Percentiles rank a stretch among this genome's conserved stretches.
These are phyloP conservation scores for Chromobotia macracanthus DNA, from an alignment of 2,797 vertebrate genomes.

Conservation along the genomic window DNA sequence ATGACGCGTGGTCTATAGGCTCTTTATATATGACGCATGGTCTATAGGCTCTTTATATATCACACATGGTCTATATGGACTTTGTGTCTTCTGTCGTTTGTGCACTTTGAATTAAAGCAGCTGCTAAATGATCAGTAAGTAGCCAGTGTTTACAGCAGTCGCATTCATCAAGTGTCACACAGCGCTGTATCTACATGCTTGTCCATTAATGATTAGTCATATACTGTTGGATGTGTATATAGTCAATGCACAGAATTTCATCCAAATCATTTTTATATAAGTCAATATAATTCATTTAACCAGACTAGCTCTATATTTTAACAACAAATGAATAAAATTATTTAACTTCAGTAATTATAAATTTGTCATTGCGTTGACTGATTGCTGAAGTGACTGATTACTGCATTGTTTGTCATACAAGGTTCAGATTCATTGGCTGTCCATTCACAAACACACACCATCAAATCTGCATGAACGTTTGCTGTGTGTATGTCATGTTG, in stretches of 20 bases:
- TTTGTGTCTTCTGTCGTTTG: too few species aligned
- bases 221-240: neutral
- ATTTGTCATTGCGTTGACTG: neutral
- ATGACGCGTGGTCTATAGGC: too few species aligned
- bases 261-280: too few species aligned
- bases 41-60: too few species aligned
- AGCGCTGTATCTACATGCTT: neutral
- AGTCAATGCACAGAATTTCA: neutral
- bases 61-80: too few species aligned
- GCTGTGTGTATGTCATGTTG: constrained; percentile 53
- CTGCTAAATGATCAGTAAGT: too few species aligned
- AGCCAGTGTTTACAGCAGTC: too few species aligned
- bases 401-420: neutral
- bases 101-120: too few species aligned
- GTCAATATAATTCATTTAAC: too few species aligned
- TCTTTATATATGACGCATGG: too few species aligned
- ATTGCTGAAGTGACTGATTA: too few species aligned
- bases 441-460: neutral
- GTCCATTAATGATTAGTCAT: neutral
- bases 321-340: neutral
- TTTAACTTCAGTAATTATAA: neutral
- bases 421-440: neutral
- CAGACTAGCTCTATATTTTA: neutral
- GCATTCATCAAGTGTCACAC: too few species aligned
- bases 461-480: constrained; percentile 1